These are phyloP conservation scores for Magallana nippona DNA, from an alignment of 2,888 invertebrate genomes.

Conservation along the genomic window DNA sequence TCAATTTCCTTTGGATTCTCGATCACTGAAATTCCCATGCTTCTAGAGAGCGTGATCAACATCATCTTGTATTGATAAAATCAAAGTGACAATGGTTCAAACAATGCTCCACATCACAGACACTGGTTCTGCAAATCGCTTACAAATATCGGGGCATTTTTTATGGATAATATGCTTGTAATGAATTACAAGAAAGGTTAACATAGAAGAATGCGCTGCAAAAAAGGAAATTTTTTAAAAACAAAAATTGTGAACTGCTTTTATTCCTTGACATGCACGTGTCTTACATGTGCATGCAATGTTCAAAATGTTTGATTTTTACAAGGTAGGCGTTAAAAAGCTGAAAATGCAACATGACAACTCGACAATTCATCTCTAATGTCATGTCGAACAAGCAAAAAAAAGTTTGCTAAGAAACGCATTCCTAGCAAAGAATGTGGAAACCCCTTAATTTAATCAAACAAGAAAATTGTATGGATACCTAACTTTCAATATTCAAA, in stretches of 20 bases:
- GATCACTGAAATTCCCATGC: not conserved
- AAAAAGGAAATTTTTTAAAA: too few species aligned
- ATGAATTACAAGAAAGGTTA: too few species aligned
- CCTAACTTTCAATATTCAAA: constrained; percentile 5
- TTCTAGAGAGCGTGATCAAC: constrained; percentile 1
- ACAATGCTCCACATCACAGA: constrained; percentile 5
- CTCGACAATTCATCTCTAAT: too few species aligned
- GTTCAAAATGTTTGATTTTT: too few species aligned
- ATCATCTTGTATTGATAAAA: not conserved
- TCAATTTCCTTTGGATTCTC: not conserved
- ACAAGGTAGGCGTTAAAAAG: too few species aligned
- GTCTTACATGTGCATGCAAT: too few species aligned
- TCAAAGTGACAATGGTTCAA: constrained; percentile 8
- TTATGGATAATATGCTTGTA: too few species aligned
- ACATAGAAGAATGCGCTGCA: too few species aligned
- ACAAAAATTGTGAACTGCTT: too few species aligned
- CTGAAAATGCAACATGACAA: too few species aligned
- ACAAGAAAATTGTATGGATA: not conserved
- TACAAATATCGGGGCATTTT: not conserved
- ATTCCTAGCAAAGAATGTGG: not conserved
- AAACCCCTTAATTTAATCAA: not conserved
- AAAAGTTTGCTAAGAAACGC: not conserved
- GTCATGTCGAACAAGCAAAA: not conserved
- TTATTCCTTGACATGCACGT: too few species aligned
- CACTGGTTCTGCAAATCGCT: not conserved